Evolutionary conservation across 92 coral and sea anemone species (phyloP).

Genomic region (Montipora capitata): DNA sequence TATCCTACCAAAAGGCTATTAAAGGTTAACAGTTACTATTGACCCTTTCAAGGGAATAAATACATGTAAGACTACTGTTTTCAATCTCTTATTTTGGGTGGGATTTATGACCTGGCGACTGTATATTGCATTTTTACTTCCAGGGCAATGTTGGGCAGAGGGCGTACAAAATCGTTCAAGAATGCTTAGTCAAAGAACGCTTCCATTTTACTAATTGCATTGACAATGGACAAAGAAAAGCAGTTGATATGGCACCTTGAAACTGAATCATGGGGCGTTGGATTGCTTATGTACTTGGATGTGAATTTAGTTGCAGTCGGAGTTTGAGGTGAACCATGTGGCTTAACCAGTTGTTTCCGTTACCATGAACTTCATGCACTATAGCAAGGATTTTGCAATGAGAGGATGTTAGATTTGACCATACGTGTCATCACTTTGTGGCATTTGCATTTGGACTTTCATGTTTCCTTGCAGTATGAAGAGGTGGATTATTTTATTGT

Average conservation of each 20-base stretch:
- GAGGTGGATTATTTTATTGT: not conserved
- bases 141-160: slow-evolving; percentile 78
- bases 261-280: not conserved
- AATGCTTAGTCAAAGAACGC: slow-evolving; percentile 43
- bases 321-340: not conserved
- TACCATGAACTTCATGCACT: not conserved
- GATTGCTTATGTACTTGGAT: not conserved
- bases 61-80: not conserved
- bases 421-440: not conserved
- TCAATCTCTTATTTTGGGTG: not conserved
- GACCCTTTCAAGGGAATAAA: too few species aligned
- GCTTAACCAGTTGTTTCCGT: not conserved
- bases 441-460: not conserved
- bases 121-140: slow-evolving; percentile 33
- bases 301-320: too few species aligned
- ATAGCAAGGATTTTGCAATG: not conserved
- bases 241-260: not conserved
- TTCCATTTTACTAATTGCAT: not conserved
- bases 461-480: too few species aligned
- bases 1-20: too few species aligned
- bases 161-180: slow-evolving; percentile 74
- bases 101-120: not conserved
- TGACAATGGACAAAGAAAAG: not conserved
- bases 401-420: not conserved
- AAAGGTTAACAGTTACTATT: too few species aligned